Base-by-base conservation (phyloP, 2,888 invertebrate species). In the Sipha maydis region DNA sequence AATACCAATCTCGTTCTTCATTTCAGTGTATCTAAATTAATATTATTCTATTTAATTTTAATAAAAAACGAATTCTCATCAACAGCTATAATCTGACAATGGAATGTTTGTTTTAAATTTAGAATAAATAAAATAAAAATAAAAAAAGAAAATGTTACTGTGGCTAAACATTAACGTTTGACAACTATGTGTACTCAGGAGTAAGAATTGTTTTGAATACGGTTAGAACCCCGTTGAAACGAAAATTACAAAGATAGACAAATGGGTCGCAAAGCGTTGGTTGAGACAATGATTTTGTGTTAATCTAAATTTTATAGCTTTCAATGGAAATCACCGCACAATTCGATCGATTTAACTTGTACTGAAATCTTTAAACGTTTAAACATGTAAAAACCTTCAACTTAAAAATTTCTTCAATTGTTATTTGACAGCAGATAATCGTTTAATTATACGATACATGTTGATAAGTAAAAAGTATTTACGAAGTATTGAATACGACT, bases 241-340 rank as follows among this genome's bases (percentile, higher is more conserved):
- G 34, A 54, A 25, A 54, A 73, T 83, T 83, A 69, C 28, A 82
- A 82, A 82, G 17, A 38, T 28, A 17, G 34, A 4, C 28, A 28
- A 3, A n/a, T 2, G n/a, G 67, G n/a, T 38, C 19, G 41, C 11
- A 38, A 76, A 17, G 67, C 41, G 17, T 73, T 34, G 38, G 48
- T 9, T 17, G n/a, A 69, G 9, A 17, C 28, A 21, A 11, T 82
- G 41, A 28, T 82, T 69, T 48, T 82, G 69, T 21, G 82, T 82
- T 31, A 69, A 82, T 82, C 54, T 73, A n/a, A 34, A 71, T 73
- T 71, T 31, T 73, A 54, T 25, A 34, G 31, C 48, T 48, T 34
- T 34, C 4, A 34, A 48, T 25, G 21, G 4, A 54, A 28, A 31
- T 31, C 31, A 71, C 71, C 28, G 17, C 71, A 4, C 2, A 61